Conservation (phyloP, 2,797 vertebrate genomes). For the Dendrocincla tyrannina region DNA sequence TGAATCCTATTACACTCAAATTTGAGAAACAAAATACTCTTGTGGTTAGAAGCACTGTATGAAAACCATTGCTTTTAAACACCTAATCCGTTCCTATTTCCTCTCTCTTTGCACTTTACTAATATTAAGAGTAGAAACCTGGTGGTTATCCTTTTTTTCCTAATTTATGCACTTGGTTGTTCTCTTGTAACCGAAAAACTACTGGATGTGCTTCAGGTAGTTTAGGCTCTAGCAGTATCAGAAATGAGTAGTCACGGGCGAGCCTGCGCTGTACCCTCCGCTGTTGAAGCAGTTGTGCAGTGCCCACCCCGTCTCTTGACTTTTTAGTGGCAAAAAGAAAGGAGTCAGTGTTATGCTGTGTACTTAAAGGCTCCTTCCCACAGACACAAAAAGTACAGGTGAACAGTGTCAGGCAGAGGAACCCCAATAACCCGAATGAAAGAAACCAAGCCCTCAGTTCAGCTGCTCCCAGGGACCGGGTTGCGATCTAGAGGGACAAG, state of each 20-base stretch:
- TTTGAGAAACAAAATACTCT: conserved; percentile 6
- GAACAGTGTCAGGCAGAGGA: background rate
- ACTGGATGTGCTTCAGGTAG: background rate
- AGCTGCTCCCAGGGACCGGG: background rate
- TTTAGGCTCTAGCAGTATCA: background rate
- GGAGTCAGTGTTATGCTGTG: background rate
- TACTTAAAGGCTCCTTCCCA: background rate
- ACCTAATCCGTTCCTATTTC: background rate
- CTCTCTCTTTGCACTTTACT: background rate
- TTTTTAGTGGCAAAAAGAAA: background rate
- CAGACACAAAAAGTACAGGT: background rate
- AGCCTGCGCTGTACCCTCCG: fast-evolving
- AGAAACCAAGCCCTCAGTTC: background rate
- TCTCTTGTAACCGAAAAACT: background rate
- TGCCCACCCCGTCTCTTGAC: background rate
- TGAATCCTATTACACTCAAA: background rate
- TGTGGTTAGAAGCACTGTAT: background rate
- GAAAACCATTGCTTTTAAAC: conserved; percentile 2
- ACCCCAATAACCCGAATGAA: background rate
- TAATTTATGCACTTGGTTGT: background rate
- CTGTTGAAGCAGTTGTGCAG: background rate
- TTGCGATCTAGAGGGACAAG: background rate
- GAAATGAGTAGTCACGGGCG: fast-evolving
- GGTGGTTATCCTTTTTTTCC: background rate
- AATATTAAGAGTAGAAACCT: background rate